Base-by-base conservation (phyloP, 2,888 invertebrate genomes). In the Drosophila mimica region DNA sequence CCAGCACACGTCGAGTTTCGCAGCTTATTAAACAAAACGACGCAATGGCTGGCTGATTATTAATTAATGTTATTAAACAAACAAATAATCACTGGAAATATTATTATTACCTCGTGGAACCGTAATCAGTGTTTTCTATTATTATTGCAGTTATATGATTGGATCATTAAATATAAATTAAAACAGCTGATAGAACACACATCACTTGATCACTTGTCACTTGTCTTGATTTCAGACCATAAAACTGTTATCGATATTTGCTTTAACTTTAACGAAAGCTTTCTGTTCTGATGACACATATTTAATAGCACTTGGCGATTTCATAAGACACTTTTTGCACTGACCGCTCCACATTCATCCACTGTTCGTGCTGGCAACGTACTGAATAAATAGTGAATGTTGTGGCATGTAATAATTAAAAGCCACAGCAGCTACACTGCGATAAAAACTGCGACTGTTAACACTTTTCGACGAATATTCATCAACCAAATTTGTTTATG, bases 271-370 rank as follows among this genome's bases (percentile, higher is more conserved):
- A 53, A 46, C 20, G 15, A 15, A 15, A 15, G 20, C 64, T 81
- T 83, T 78, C 20, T 33, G 20, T 34, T 34, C 68, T 17, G 64
- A 30, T 64, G 48, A 61, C 58, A 54, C 53, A 56, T 28, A 34
- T 51, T 61, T 53, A 52, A 69, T 64, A 25, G 28, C 34, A 62
- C 38, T 71, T 28, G 13, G 4, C 20, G 30, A 33, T 25, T n/a
- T 11, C 25, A 33, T 11, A 20, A 25, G 34, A 7, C 8, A 33
- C 43, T 38, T 17, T 46, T 17, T 25, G 43, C 28, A 67, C 63
- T 75, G 82, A 84, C 78, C 70, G 59, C 54, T 48, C 31, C 20
- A 65, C 80, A 77, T 43, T 79, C 59, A 65, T 59, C 82, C 67
- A 46, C 64, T 51, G 54, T 40, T 64, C 38, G 20, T 43, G 69